Evolutionary conservation across 35 echinoderm and acorn worm genomes (phyloP).

Genomic region (Hemicentrotus pulcherrimus): DNA sequence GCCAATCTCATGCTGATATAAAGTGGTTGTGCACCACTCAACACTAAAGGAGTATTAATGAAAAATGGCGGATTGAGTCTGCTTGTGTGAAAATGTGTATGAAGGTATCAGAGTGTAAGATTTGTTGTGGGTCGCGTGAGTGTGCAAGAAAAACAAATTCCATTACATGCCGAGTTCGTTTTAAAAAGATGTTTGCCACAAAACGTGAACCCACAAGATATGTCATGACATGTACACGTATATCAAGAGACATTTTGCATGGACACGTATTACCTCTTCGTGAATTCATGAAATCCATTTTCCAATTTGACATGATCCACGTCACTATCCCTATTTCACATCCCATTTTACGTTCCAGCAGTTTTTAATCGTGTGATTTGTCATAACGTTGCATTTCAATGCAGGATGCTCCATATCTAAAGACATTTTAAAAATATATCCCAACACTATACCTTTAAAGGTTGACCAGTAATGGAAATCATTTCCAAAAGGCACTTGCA

Average conservation of each 20-base stretch:
- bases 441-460: too few species aligned
- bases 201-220: background rate
- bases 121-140: background rate
- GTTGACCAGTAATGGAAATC: too few species aligned
- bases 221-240: too few species aligned
- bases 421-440: too few species aligned
- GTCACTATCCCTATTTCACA: too few species aligned
- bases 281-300: background rate
- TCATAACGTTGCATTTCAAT: too few species aligned
- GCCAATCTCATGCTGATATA: background rate
- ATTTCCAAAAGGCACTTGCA: too few species aligned
- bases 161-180: background rate
- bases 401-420: too few species aligned
- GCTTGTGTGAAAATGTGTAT: background rate
- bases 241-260: background rate
- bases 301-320: too few species aligned
- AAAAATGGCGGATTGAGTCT: background rate
- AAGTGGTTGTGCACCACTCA: background rate
- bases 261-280: background rate
- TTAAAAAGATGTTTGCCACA: background rate
- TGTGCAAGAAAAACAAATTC: background rate
- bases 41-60: background rate
- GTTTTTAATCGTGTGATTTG: too few species aligned
- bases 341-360: too few species aligned
- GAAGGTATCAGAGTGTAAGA: background rate